Conservation (phyloP, 2,888 invertebrate genomes). For the Congeria kusceri region DNA sequence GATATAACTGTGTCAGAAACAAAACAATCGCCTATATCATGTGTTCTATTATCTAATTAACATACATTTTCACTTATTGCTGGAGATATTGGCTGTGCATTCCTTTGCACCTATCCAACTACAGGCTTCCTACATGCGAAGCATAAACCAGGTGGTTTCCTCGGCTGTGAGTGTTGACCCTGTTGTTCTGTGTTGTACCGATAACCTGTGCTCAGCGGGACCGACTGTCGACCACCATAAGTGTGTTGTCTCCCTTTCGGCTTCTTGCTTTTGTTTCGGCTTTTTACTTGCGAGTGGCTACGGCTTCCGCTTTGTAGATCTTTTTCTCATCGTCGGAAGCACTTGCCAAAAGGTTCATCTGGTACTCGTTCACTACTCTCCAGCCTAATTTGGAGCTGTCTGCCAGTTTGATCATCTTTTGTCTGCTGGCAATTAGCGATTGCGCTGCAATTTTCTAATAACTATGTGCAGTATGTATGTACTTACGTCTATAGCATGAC, state of each 20-base stretch:
- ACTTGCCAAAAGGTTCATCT: conserved; percentile 18
- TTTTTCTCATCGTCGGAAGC: conserved; percentile 25
- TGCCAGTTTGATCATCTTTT: conserved; percentile 19
- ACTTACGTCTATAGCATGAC: too few relatives aligned
- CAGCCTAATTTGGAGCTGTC: conserved; percentile 26
- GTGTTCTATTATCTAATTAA: too few relatives aligned
- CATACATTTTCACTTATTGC: too few relatives aligned
- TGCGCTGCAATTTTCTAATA: too few relatives aligned
- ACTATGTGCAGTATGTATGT: too few relatives aligned
- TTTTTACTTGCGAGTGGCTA: conserved; percentile 26
- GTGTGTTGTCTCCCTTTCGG: background rate
- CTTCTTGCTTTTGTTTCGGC: too few relatives aligned
- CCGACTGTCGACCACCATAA: too few relatives aligned
- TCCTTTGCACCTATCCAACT: background rate
- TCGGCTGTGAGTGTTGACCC: background rate
- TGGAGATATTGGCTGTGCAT: background rate
- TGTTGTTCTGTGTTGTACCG: background rate
- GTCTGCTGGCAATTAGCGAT: too few relatives aligned
- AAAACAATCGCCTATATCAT: too few relatives aligned
- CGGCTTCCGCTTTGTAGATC: conserved; percentile 28
- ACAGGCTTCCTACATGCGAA: background rate
- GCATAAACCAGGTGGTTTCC: background rate
- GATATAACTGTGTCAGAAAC: too few relatives aligned
- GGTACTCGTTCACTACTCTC: conserved; percentile 26
- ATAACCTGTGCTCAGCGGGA: background rate